A percentile compares a stretch with the other conserved stretches of the same genome.
phyloP scores from a whole-genome alignment of 2,888 invertebrate genomes.

The Drosophila imparisetae region DNA sequence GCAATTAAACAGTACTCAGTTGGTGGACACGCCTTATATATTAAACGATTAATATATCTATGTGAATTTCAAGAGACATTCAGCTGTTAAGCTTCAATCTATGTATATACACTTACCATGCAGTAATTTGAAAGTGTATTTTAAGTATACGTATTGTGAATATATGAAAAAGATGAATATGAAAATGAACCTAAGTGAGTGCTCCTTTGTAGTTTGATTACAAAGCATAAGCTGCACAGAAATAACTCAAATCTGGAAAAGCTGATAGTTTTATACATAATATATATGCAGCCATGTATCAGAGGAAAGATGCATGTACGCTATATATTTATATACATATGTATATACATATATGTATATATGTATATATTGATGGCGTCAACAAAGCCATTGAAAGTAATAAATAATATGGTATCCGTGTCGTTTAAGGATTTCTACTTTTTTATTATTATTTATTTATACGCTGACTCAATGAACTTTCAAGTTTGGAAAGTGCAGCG shows the following conservation, averaged over 20 bases:
- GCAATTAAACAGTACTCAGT: neutral
- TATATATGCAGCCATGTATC: constrained; percentile 12
- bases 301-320: constrained; percentile 13
- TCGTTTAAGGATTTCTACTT: constrained; percentile 16
- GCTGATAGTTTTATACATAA: constrained; percentile 13
- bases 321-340: neutral
- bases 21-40: neutral
- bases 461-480: constrained; percentile 33
- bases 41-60: neutral
- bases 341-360: no score
- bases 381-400: constrained; percentile 41
- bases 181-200: neutral
- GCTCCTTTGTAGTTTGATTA: constrained; percentile 4
- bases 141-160: neutral
- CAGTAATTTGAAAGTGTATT: neutral
- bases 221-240: constrained; percentile 4
- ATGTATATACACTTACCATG: neutral
- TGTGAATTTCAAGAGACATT: neutral
- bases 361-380: constrained; percentile 22
- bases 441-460: neutral
- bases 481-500: constrained; percentile 24
- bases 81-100: neutral
- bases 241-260: constrained; percentile 24
- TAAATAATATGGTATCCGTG: constrained; percentile 34
- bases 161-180: neutral